Evolutionary conservation across 2,888 invertebrate species (phyloP).

Genomic region (Melangyna quadrimaculata): DNA sequence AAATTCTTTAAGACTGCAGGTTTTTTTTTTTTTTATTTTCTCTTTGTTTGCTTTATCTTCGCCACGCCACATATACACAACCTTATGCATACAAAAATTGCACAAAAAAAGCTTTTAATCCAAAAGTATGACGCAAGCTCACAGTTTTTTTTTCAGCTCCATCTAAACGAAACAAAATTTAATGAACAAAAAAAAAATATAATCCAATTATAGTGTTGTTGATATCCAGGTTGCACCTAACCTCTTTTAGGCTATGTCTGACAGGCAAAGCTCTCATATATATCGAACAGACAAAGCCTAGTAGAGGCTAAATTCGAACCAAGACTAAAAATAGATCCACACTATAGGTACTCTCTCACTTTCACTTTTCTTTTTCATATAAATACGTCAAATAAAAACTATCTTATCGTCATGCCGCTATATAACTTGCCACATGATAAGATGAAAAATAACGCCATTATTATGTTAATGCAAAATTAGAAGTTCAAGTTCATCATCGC

Average conservation of each 20-base stretch:
- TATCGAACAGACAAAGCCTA: slow-evolving; percentile 84
- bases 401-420: not conserved
- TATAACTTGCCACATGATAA: slow-evolving; percentile 47
- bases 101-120: slow-evolving; percentile 2
- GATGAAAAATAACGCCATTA: slow-evolving; percentile 18
- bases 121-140: slow-evolving; percentile 30
- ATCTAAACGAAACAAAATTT: not conserved
- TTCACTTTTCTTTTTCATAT: slow-evolving; percentile 32
- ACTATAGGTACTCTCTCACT: slow-evolving; percentile 60
- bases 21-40: slow-evolving; percentile 18
- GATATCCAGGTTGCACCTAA: slow-evolving; percentile 82
- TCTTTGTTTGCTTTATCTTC: slow-evolving; percentile 36
- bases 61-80: slow-evolving; percentile 23
- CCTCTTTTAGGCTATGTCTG: slow-evolving; percentile 86
- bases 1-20: slow-evolving; percentile 36
- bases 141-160: not conserved
- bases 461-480: slow-evolving; percentile 47
- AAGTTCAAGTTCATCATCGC: slow-evolving; percentile 81
- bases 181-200: not conserved
- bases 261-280: slow-evolving; percentile 72
- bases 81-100: not conserved
- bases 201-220: slow-evolving; percentile 24
- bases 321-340: slow-evolving; percentile 68
- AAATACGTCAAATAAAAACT: slow-evolving; percentile 13
- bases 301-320: slow-evolving; percentile 83